phyloP scores from a whole-genome alignment of 2,113 vertebrate genomes.

The Holacanthus passer region DNA sequence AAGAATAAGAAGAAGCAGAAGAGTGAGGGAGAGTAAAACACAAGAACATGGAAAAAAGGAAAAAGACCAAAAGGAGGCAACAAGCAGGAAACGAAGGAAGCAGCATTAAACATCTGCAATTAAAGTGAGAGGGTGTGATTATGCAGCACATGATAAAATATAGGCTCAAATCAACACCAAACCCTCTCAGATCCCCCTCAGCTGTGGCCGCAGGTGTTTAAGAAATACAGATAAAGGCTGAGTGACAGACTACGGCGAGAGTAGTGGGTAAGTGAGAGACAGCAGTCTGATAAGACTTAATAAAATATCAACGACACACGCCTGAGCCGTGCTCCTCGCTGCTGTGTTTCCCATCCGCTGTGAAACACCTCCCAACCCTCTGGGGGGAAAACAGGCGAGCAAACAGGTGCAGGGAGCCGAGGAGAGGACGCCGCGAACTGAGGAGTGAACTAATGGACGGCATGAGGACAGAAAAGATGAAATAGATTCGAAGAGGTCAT shows the following conservation, averaged over 20 bases:
- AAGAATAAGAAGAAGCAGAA: background rate
- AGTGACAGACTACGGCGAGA: constrained; percentile 27
- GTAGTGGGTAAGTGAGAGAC: constrained; percentile 35
- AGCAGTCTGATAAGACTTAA: constrained; percentile 47
- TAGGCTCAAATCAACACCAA: constrained; percentile 18
- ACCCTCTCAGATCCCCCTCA: constrained; percentile 12
- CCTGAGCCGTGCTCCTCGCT: constrained; percentile 2
- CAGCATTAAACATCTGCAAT: background rate
- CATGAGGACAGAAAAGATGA: constrained; percentile 35
- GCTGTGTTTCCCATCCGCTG: constrained; percentile 42
- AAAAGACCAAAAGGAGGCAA: background rate
- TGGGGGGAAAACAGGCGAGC: constrained; percentile 39
- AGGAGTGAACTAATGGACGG: constrained; percentile 10
- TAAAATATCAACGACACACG: constrained; percentile 48
- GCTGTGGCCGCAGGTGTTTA: constrained; percentile 43
- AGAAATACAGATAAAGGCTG: constrained; percentile 51
- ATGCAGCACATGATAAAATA: constrained; percentile 21
- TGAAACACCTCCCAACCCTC: constrained; percentile 43
- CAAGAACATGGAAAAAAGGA: background rate
- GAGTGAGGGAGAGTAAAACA: background rate
- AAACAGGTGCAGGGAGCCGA: constrained; percentile 52
- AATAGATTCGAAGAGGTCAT: constrained; percentile 18
- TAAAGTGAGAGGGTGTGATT: background rate
- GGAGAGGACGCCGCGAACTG: constrained; percentile 25
- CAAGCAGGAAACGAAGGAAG: background rate